Evolutionary conservation across 2,113 vertebrate species (phyloP), one percentile per base, ranked within the genome.

Genomic region (Sinocyclocheilus maitianheensis): DNA sequence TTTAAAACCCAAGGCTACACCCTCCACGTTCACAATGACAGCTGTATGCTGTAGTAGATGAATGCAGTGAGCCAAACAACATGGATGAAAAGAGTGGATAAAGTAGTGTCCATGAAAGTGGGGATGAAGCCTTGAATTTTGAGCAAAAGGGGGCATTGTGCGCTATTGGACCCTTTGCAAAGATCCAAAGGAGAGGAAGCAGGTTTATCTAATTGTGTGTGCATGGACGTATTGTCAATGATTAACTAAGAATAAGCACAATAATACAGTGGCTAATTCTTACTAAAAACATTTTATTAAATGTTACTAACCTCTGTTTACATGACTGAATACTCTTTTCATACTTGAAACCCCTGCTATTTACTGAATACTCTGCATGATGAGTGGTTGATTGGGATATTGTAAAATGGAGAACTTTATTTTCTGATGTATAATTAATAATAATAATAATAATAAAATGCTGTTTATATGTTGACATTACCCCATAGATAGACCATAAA

Each of bases 1-100:
- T 5, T 5, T 76, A 3, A 76, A 51, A 76, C 72, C 43, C 43
- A 76, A 76, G 72, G 72, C 72, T 76, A 51, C 43, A 76, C 24
- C 22, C 43, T 76, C 0, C n/a, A 48, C 1, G 34, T 40, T 43
- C 22, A 43, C 77, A 62, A 63, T 63, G 55, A 62, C 30, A 37
- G 46, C 12, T 76, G 72, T 51, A 46, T 16, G 43, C n/a, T 5
- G 4, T 43, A 76, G 53, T 48, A 65, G 58, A 76, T 65, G 67
- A 55, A 84, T 60, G 9, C n/a, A 30, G 16, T 58, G 81, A 71
- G 10, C 51, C 24, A 43, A 58, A 67, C 60, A 34, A 13, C 40
- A 46, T 13, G 10, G 77, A 69, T 62, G 3, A 60, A 2, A 62
- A 9, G 58, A 60, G 58, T 9, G 58, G 58, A 60, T 60, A 60